These are phyloP conservation scores for Rhynchonema sp. DNA, from an alignment of 2,888 invertebrate species.

Conservation along the genomic window DNA sequence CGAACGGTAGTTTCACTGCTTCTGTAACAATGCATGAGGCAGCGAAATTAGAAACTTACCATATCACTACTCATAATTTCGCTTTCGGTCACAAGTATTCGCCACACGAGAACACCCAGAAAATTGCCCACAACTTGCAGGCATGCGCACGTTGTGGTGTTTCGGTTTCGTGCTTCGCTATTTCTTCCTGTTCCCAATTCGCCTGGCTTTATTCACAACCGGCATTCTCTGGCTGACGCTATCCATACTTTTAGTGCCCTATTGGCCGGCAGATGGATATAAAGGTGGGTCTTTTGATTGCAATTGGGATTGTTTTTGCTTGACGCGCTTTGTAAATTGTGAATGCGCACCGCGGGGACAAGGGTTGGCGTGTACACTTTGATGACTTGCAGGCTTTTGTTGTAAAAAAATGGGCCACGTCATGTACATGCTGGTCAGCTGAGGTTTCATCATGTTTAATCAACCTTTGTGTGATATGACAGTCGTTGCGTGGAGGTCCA, in stretches of 20 bases:
- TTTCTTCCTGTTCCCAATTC: conserved; percentile 28
- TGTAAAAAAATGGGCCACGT: too few species aligned
- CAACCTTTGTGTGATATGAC: background rate
- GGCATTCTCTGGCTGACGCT: background rate
- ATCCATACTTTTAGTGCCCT: background rate
- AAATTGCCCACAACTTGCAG: background rate
- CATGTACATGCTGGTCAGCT: too few species aligned
- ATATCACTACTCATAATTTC: too few species aligned
- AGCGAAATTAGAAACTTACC: too few species aligned
- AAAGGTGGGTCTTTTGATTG: too few species aligned
- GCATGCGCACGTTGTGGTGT: conserved; percentile 21
- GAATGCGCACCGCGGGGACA: too few species aligned
- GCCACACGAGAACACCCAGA: background rate
- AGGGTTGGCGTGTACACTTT: too few species aligned
- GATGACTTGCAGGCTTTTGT: too few species aligned
- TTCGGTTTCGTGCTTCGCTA: conserved; percentile 29
- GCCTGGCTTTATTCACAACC: background rate
- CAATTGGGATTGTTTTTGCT: too few species aligned
- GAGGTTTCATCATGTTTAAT: background rate
- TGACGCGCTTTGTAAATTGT: too few species aligned
- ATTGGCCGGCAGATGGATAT: background rate
- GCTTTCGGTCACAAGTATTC: too few species aligned
- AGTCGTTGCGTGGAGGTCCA: background rate
- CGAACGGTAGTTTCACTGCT: conserved; percentile 16
- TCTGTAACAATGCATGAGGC: too few species aligned